phyloP scores from a whole-genome alignment of 1,140 invertebrate genomes.

The Lineus longissimus region DNA sequence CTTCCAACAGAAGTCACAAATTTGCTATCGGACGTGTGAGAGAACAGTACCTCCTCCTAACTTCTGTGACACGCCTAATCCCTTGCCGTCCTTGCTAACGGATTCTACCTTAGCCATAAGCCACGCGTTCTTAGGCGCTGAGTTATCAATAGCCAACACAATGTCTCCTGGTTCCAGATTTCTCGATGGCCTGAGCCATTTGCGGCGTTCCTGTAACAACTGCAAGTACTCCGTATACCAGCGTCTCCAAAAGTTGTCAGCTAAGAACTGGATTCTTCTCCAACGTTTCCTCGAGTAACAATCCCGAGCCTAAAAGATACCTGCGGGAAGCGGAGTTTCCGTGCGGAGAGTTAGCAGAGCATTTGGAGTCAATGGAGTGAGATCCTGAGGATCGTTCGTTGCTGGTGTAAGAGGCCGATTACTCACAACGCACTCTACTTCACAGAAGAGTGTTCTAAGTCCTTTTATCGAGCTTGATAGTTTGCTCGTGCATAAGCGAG shows the following conservation, averaged over 20 bases:
- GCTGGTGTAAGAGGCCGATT: conserved; percentile 8
- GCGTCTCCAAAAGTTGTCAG: background rate
- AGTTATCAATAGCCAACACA: conserved; percentile 22
- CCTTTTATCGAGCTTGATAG: conserved; percentile 17
- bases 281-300: background rate
- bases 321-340: conserved; percentile 5
- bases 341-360: background rate
- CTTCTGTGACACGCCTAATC: too few species aligned
- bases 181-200: conserved; percentile 15
- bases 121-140: conserved; percentile 16
- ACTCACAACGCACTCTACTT: conserved; percentile 18
- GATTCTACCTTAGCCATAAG: too few species aligned
- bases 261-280: conserved; percentile 2
- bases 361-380: conserved; percentile 5
- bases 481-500: too few species aligned
- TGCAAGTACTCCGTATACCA: conserved; percentile 22
- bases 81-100: too few species aligned
- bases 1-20: too few species aligned
- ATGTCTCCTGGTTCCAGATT: conserved; percentile 24
- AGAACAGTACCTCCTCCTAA: too few species aligned
- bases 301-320: background rate
- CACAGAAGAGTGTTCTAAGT: conserved; percentile 19
- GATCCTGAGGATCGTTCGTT: conserved; percentile 1
- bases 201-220: conserved; percentile 20
- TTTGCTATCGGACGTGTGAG: too few species aligned